Evolutionary conservation across 2,113 vertebrate species (phyloP).

Genomic region (Phalacrocorax pelagicus): DNA sequence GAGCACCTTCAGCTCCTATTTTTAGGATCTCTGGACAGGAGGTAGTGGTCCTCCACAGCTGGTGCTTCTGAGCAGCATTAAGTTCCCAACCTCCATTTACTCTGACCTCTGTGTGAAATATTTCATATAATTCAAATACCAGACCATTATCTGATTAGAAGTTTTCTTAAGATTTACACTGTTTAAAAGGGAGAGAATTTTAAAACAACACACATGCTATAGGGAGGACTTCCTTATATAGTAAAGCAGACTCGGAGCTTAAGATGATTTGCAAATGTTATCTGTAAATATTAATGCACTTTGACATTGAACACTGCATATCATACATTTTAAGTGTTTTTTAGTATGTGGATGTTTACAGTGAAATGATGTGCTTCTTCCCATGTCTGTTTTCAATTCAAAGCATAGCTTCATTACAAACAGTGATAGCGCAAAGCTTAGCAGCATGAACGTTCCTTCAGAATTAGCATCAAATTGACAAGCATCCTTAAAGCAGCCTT

Average conservation of each 20-base stretch:
- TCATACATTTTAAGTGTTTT: conserved; percentile 33
- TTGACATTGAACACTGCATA: conserved; percentile 1
- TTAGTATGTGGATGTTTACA: not conserved
- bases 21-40: not conserved
- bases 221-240: not conserved
- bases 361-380: not conserved
- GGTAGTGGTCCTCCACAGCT: not conserved
- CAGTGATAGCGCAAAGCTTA: not conserved
- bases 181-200: not conserved
- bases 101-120: not conserved
- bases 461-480: not conserved
- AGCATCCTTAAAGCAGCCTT: not conserved
- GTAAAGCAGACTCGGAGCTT: not conserved
- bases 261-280: conserved; percentile 8
- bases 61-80: not conserved
- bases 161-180: not conserved
- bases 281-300: conserved; percentile 56
- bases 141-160: not conserved
- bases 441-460: not conserved
- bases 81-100: not conserved
- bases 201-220: not conserved
- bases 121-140: not conserved
- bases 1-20: not conserved
- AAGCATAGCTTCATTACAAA: not conserved
- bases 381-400: not conserved